Conservation (phyloP, 1,140 invertebrate genomes). For the Pissodes strobi region DNA sequence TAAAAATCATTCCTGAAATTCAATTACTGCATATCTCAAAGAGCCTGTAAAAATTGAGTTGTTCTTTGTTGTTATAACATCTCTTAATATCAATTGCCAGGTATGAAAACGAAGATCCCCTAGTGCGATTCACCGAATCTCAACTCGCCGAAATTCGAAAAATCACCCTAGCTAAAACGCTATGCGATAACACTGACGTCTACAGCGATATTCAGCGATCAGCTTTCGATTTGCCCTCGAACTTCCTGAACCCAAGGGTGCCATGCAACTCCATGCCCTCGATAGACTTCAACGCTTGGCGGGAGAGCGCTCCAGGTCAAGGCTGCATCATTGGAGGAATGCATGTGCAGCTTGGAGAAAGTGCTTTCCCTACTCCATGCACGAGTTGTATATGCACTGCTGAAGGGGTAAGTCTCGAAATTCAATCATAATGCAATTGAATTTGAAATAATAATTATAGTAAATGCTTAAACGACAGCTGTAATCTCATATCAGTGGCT, state of each 20-base stretch:
- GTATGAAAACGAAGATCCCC: slow-evolving; percentile 89
- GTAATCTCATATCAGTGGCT: no score
- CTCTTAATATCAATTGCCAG: no score
- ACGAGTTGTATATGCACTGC: slow-evolving; percentile 83
- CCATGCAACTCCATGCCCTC: slow-evolving; percentile 77
- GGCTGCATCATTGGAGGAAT: slow-evolving; percentile 77
- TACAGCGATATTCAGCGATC: slow-evolving; percentile 83
- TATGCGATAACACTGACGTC: slow-evolving; percentile 92
- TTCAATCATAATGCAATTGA: no score
- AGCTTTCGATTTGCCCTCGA: slow-evolving; percentile 86
- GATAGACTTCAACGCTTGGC: slow-evolving; percentile 80
- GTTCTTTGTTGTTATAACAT: no score
- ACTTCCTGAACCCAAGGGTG: slow-evolving; percentile 84
- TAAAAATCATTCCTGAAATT: no score
- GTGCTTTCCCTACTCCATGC: slow-evolving; percentile 81
- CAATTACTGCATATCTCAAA: no score
- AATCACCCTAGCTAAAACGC: slow-evolving; percentile 82
- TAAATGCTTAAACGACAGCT: no score
- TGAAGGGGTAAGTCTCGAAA: slow-evolving; percentile 81
- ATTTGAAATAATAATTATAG: no score
- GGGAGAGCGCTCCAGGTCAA: slow-evolving; percentile 68
- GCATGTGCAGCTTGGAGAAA: slow-evolving; percentile 76
- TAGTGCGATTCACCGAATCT: slow-evolving; percentile 81
- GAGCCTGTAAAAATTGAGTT: no score
- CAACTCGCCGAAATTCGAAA: slow-evolving; percentile 92